Base-by-base conservation (phyloP, 2,797 vertebrate species). In the Hyperoplus immaculatus region DNA sequence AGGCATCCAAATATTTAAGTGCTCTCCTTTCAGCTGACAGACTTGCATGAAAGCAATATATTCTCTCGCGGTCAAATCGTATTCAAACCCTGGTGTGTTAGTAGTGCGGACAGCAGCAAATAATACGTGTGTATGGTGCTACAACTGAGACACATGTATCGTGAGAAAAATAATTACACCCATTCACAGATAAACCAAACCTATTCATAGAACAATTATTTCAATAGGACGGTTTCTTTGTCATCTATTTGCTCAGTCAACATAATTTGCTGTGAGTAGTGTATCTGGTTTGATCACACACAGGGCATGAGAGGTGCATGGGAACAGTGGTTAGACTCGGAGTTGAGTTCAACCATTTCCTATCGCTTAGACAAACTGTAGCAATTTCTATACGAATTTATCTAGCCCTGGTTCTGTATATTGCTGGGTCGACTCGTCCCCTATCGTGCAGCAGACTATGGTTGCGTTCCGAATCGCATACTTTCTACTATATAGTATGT, bases 181-280 rank as follows among this genome's bases (percentile, higher is more conserved):
- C 13, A 5, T 45, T 4, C 49, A 47, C 56, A 36, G 10, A 61
- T n/a, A 12, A 73, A 38, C 21, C 41, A 61, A 60, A 61, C 12
- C 46, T 9, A 41, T 6, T 46, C 38, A n/a, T 18, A 45, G 41
- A 10, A 49, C 38, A 50, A 53, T 21, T n/a, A 64, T 45, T 12
- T 53, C 2, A 15, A 57, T 18, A 21, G 3, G 29, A 45, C 11
- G 46, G 4, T 45, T 42, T 55, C 1, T 1, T 1, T 63, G 8
- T 38, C 5, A 36, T 47, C 18, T 6, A 18, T 67, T 64, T 61
- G 69, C 64, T 69, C 14, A 16, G 74, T 79, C 55, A 83, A 75
- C 36, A 74, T 75, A 36, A 67, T 55, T n/a, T 39, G 9, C 39
- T 54, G n/a, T 15, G 57, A 14, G 12, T 21, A n/a, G 14, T 56